Evolutionary conservation across 2,888 invertebrate genomes (phyloP), one percentile per base, ranked within the genome.

Genomic region (Drymonia ruficornis): DNA sequence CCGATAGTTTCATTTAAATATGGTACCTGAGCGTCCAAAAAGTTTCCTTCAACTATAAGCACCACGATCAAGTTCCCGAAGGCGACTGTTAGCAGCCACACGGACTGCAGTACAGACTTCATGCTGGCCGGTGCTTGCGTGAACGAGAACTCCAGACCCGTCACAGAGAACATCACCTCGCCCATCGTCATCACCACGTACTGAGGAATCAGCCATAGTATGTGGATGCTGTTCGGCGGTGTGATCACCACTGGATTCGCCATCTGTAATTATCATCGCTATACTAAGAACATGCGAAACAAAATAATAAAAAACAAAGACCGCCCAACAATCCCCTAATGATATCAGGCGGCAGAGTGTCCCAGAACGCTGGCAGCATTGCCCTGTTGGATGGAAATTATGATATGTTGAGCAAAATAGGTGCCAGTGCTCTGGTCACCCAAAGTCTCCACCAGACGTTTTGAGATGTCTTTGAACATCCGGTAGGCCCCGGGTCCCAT

Each of bases 81-180:
- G 0, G 99, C 98, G 0, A 97, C 97, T 0, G 99, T 98, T 50
- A 99, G 89, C 13, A 99, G 93, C 98, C 99, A 99, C 13, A 96
- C 95, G 0, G 99, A 98, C 83, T 97, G 97, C 49, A 99, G 86
- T 0, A 99, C 96, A 0, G 99, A 97, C 86, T 99, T 99, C 99
- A 99, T 99, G 62, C 95, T 96, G 6, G 93, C 82, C 0, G 99
- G 98, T 0, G 99, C 98, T 93, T 98, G 98, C 0, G 98, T 97
- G 86, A 98, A 99, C 0, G 99, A 97, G 87, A 99, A 99, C 81
- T 98, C 97, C 19, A 99, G 91, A 0, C 99, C 99, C 0, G 99
- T 99, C 28, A 99, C 96, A 0, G 98, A 98, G 84, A 99, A 98
- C 96, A 99, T 96, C 43, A 99, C 96, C 87, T 99, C 99, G 0